Conservation (phyloP, 2,797 vertebrate genomes). For the Valencia hispanica region DNA sequence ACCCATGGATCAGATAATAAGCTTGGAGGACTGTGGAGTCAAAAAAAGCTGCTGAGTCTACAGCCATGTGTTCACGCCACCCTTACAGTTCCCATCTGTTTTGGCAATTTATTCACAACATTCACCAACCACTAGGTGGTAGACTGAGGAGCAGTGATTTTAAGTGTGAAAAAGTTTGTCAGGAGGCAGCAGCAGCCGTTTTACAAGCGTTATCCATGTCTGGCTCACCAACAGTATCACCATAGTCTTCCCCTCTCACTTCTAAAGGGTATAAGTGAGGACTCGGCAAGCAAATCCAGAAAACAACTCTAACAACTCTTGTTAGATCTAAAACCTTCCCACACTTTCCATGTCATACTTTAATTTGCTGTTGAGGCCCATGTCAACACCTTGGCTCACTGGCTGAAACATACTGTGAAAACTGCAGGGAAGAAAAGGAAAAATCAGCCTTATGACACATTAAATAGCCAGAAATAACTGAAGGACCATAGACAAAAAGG, state of each 20-base stretch:
- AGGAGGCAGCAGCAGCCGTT: conserved; percentile 48
- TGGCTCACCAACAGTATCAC: conserved; percentile 6
- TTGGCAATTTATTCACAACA: conserved; percentile 13
- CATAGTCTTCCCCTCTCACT: conserved; percentile 41
- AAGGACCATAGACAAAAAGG: not conserved
- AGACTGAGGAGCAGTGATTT: conserved; percentile 38
- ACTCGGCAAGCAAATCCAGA: conserved; percentile 46
- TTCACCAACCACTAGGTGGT: not conserved
- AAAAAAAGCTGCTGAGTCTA: conserved; percentile 56
- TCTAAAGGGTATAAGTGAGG: conserved; percentile 46
- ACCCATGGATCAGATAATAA: conserved; percentile 71
- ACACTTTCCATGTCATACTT: conserved; percentile 44
- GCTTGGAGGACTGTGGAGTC: conserved; percentile 63
- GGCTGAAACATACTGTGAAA: conserved; percentile 46
- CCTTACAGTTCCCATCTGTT: conserved; percentile 25
- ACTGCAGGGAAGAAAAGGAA: conserved; percentile 13
- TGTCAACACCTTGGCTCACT: conserved; percentile 42
- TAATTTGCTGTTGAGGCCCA: conserved; percentile 41
- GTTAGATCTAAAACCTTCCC: conserved; percentile 42
- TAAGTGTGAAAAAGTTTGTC: conserved; percentile 52
- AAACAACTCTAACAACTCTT: conserved; percentile 41
- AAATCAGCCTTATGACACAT: conserved; percentile 21
- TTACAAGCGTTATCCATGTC: conserved; percentile 47
- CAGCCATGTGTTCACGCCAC: conserved; percentile 42
- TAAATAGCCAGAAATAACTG: not conserved